Conservation (phyloP, 2,888 invertebrate species). For the Suillia variegata region DNA sequence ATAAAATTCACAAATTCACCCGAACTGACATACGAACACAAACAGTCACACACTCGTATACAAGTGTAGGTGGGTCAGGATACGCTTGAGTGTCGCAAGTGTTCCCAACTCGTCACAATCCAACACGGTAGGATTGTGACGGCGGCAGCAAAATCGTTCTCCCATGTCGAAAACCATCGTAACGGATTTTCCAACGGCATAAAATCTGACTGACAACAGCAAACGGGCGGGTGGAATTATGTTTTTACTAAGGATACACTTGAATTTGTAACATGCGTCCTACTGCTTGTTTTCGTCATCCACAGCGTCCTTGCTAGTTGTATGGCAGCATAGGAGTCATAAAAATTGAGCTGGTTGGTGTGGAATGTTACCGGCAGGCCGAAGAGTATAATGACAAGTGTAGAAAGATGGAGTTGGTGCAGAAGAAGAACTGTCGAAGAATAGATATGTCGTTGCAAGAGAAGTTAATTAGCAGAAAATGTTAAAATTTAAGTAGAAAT, state of each 20-base stretch:
- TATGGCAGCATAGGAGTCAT: neutral
- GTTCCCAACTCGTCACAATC: neutral
- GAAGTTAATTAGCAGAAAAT: constrained; percentile 1
- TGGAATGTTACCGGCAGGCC: neutral
- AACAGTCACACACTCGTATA: neutral
- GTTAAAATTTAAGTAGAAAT: neutral
- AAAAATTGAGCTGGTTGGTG: neutral
- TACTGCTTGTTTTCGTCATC: neutral
- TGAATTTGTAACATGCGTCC: neutral
- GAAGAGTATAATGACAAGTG: neutral
- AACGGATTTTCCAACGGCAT: neutral
- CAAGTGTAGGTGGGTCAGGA: neutral
- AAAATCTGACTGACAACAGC: constrained; percentile 15
- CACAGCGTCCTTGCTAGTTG: no score
- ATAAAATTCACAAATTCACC: neutral
- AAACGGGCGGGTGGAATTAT: neutral
- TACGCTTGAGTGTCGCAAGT: neutral
- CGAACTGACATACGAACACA: neutral
- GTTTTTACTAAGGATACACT: neutral
- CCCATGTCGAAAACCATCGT: constrained; percentile 10
- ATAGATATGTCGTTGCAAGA: no score
- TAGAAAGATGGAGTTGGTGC: neutral
- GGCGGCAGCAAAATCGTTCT: constrained; percentile 9
- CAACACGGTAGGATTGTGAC: neutral
- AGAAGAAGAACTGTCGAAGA: no score